Conservation (phyloP, 2,888 invertebrate genomes). For the Elegia similella region DNA sequence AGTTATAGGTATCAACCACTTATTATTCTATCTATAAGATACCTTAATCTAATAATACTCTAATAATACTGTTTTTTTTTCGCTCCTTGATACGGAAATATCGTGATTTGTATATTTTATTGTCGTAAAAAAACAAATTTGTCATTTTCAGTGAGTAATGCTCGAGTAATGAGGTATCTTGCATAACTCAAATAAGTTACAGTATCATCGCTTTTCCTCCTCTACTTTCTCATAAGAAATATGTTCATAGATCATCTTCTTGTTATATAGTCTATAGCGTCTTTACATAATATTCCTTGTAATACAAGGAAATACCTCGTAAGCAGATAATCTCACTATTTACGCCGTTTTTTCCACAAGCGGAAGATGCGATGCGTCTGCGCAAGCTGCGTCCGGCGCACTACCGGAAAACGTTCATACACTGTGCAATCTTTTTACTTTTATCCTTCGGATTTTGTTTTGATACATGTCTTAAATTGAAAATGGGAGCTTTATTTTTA, state of each 20-base stretch:
- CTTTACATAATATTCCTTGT: conserved; percentile 8
- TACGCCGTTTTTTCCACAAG: conserved; percentile 20
- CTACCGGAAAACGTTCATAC: conserved; percentile 41
- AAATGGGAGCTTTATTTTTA: not conserved
- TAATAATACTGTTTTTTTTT: too few relatives aligned
- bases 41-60: too few relatives aligned
- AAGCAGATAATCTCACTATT: conserved; percentile 3
- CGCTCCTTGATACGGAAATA: too few relatives aligned
- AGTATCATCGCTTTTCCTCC: not conserved
- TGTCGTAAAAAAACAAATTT: too few relatives aligned
- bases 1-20: too few relatives aligned
- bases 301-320: conserved; percentile 6
- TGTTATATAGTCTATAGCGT: too few relatives aligned
- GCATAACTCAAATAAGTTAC: too few relatives aligned
- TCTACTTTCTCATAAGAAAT: not conserved
- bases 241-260: not conserved
- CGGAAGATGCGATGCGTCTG: conserved; percentile 47
- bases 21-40: too few relatives aligned
- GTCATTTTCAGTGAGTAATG: not conserved
- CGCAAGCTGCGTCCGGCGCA: conserved; percentile 59
- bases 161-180: not conserved
- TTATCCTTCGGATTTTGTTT: not conserved
- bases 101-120: too few relatives aligned
- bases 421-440: conserved; percentile 24
- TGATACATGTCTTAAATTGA: not conserved